Base-by-base conservation (phyloP, 2,797 vertebrate species). In the Adelosebastes latens region DNA sequence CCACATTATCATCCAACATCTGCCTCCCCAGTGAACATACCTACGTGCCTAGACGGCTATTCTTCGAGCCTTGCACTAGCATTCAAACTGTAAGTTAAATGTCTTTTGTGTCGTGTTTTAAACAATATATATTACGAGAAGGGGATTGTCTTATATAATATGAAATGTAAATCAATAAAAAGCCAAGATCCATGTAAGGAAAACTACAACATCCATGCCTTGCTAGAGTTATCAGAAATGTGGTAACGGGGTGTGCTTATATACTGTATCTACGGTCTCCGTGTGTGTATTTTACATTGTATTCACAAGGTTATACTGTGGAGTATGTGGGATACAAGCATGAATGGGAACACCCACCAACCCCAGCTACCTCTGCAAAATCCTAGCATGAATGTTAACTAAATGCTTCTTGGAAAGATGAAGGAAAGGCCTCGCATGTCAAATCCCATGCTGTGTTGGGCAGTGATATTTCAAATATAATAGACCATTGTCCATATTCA, bases 1-100 rank as follows among this genome's bases (percentile, higher is more conserved):
- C 83, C 53, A 87, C 84, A 88, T 91, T 86, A 90, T 86, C 82
- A 73, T 88, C 77, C 74, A 81, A 90, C 81, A 90, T 91, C 84
- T 92, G 90, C 67, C 77, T 87, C 76, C 63, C 24, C 12, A 46
- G 58, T 72, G 66, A 79, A 69, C 66, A 58, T 76, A 84, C 74
- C 67, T 58, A 39, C 1, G 18, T 75, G 64, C 72, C 42, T 78
- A 59, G 39, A 62, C 22, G 60, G 79, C 72, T 60, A 59, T 64
- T 84, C 20, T 75, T 69, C 65, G 5, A 75, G 13, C 34, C 0
- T 42, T 85, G 55, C 27, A 39, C 10, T 24, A 29, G 56, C 34
- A 70, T 36, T 61, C 22, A 70, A 69, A 32, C 52, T 79, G n/a
- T 3, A 58, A 22, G 18, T 53, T 20, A 63, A 73, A 76, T 52